Evolutionary conservation across 2,113 vertebrate species (phyloP), one percentile per base, ranked within the genome.

Genomic region (Phalacrocorax aristotelis): DNA sequence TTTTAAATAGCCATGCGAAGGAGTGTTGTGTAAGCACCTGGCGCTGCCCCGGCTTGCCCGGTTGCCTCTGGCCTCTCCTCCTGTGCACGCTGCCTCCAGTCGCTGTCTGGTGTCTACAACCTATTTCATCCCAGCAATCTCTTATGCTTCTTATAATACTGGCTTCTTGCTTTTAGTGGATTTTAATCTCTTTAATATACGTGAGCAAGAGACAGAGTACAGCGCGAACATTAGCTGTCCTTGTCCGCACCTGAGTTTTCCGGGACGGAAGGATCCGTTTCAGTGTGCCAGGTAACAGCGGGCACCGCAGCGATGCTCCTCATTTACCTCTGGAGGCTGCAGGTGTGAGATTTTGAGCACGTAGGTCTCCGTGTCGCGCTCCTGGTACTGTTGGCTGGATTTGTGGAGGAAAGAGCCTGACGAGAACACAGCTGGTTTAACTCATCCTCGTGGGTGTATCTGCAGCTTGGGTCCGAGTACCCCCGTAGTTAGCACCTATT

Each of bases 241-340:
- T 64, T 42, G 34, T 23, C 34, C 30, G 16, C 21, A 11, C 6
- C 65, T 2, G 14, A 13, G 11, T 23, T 21, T 46, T 20, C n/a
- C 22, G 2, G 0, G 1, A 3, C 6, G 20, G 5, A 10, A 1
- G 15, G 52, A 9, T 34, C 15, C 0, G 7, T 42, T 38, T 22
- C 34, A 5, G 18, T 3, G 46, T 15, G 26, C 10, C n/a, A 7
- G 1, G 29, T 18, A 6, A 6, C 29, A 48, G 44, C 2, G 0
- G 49, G 44, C 30, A 9, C 34, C 0, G 2, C 29, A 2, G 68
- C 0, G 22, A 10, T 72, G 58, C 38, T 69, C 58, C 32, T 0
- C 0, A 15, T 34, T 36, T 21, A 4, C 58, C 44, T 22, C 22
- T 60, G 79, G 61, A 44, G 54, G 49, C 30, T 30, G 44, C 29